phyloP scores from a whole-genome alignment of 1,140 invertebrate species.

The Cotesia vestalis region DNA sequence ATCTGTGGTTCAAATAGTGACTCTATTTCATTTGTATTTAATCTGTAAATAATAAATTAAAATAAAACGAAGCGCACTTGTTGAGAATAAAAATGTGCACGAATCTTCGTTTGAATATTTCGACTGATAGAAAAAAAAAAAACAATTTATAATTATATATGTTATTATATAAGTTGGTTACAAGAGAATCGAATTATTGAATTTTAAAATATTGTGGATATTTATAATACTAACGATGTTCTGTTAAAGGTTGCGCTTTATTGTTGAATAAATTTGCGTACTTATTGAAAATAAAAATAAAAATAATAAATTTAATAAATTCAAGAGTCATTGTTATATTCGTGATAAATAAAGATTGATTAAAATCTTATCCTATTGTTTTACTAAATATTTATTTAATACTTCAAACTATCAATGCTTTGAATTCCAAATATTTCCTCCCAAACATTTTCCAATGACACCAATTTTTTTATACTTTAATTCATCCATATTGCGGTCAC shows the following conservation, averaged over 20 bases:
- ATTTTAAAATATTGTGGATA: too few relatives aligned
- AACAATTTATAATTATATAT: background rate
- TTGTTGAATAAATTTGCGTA: slow-evolving; percentile 33
- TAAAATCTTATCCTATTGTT: background rate
- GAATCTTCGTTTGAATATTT: background rate
- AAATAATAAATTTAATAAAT: background rate
- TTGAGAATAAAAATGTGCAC: background rate
- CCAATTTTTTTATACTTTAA: too few relatives aligned
- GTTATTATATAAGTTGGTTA: background rate
- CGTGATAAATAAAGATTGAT: slow-evolving; percentile 36
- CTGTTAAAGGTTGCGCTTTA: background rate
- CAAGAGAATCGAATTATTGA: background rate
- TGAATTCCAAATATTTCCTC: too few relatives aligned
- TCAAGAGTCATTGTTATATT: slow-evolving; percentile 35
- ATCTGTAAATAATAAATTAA: background rate
- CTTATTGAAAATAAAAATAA: slow-evolving; percentile 3
- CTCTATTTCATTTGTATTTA: background rate
- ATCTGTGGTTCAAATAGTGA: background rate
- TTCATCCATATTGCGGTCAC: too few relatives aligned
- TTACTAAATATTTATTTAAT: too few relatives aligned
- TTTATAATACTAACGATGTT: background rate
- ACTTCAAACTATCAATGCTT: too few relatives aligned
- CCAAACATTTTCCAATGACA: too few relatives aligned
- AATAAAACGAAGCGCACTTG: background rate
- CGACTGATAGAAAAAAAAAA: background rate